phyloP scores from a whole-genome alignment of 2,113 vertebrate genomes.

The Montifringilla adamsi region DNA sequence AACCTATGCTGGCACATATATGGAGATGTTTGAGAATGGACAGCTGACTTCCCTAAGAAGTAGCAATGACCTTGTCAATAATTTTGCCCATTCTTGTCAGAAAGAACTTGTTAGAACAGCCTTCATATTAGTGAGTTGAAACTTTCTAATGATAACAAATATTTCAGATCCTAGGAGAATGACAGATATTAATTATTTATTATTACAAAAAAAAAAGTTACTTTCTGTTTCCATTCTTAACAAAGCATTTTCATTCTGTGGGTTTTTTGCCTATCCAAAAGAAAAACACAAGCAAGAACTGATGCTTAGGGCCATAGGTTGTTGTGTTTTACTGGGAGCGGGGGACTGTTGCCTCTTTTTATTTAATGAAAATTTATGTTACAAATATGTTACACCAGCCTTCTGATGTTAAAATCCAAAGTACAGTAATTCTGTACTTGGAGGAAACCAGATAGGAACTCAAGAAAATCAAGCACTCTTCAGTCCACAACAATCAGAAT shows the following conservation, averaged over 20 bases:
- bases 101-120: not conserved
- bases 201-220: rapidly evolving
- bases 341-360: rapidly evolving
- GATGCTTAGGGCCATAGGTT: not conserved
- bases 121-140: not conserved
- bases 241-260: not conserved
- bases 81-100: not conserved
- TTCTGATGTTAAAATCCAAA: not conserved
- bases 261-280: not conserved
- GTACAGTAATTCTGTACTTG: not conserved
- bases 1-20: rapidly evolving
- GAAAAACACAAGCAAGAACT: not conserved
- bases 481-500: not conserved
- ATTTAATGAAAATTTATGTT: not conserved
- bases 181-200: not conserved
- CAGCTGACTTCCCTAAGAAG: not conserved
- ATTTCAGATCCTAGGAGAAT: not conserved
- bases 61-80: not conserved
- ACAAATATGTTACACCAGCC: not conserved
- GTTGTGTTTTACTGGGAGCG: rapidly evolving
- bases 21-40: not conserved
- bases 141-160: not conserved
- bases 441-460: not conserved
- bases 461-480: not conserved
- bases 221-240: not conserved